phyloP scores from a whole-genome alignment of 2,113 vertebrate species.

The Dicentrarchus labrax region DNA sequence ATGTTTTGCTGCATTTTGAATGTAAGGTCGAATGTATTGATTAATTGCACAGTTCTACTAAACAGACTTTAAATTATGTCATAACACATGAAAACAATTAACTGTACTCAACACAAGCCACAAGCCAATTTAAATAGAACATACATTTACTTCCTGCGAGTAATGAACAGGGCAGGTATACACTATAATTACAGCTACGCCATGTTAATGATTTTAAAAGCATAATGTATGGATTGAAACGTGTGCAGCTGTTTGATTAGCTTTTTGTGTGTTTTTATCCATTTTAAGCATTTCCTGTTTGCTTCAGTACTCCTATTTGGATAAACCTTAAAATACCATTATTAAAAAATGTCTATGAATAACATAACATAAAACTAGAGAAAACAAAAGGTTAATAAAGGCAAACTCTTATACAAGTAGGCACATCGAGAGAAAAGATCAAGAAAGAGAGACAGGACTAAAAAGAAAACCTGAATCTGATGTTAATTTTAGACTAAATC shows the following conservation, averaged over 20 bases:
- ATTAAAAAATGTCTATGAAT: background rate
- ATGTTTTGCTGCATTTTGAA: no score
- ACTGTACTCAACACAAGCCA: no score
- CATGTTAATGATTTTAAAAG: background rate
- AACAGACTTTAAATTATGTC: background rate
- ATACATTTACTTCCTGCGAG: background rate
- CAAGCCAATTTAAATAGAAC: background rate
- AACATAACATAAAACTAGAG: background rate
- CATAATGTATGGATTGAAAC: background rate
- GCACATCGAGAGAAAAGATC: background rate
- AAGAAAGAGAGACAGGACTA: background rate
- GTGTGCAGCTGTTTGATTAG: background rate
- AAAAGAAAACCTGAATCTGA: background rate
- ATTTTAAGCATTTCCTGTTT: background rate
- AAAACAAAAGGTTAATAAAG: background rate
- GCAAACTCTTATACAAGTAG: background rate
- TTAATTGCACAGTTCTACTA: no score
- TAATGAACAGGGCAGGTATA: background rate
- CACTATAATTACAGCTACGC: background rate
- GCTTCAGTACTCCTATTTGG: background rate
- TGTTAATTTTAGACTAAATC: conserved; percentile 29
- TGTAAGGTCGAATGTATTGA: no score
- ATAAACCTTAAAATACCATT: background rate
- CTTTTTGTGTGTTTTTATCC: background rate
- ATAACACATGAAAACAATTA: background rate